Evolutionary conservation across 1,140 invertebrate genomes (phyloP), one percentile per base, ranked within the genome.

Genomic region (Pemphigus obesinymphae): DNA sequence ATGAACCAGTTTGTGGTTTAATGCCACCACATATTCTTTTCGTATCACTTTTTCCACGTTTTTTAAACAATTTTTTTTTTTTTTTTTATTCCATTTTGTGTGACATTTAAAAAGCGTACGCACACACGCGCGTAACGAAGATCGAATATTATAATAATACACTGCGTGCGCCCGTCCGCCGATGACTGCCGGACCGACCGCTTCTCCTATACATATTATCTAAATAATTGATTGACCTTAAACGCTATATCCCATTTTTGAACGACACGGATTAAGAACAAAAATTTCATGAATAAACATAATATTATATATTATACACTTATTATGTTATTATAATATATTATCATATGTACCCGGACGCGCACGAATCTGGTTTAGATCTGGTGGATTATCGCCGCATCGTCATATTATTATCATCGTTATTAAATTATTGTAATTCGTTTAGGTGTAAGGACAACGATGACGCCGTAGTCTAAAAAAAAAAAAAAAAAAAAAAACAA

Each of bases 1-100:
- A 78, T 58, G 75, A 78, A 78, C 75, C 75, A 78, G 75, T 78
- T 78, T 78, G 75, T 78, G 72, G 72, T 75, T 75, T 75, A 75
- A 75, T 75, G 72, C 72, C 75, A 55, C 50, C 75, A 53, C 75
- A 58, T n/a, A n/a, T n/a, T 78, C 75, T 78, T 78, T 55, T 37
- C 40, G 31, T 55, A 78, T 78, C n/a, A n/a, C 53, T 78, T 78
- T 75, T 78, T 78, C 73, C 34, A 53, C 50, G 20, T 45, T 76
- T 75, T 76, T 23, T 70, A 10, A n/a, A n/a, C n/a, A n/a, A n/a
- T n/a, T n/a, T n/a, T n/a, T n/a, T n/a, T n/a, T n/a, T n/a, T n/a
- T 70, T 66, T 66, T 66, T 66, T 66, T 66, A 40, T 43, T 55
- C n/a, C n/a, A n/a, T n/a, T 43, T 43, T 37, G 23, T 70, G 53